Evolutionary conservation across 2,113 vertebrate genomes (phyloP).

Genomic region (Spermophilus dauricus): DNA sequence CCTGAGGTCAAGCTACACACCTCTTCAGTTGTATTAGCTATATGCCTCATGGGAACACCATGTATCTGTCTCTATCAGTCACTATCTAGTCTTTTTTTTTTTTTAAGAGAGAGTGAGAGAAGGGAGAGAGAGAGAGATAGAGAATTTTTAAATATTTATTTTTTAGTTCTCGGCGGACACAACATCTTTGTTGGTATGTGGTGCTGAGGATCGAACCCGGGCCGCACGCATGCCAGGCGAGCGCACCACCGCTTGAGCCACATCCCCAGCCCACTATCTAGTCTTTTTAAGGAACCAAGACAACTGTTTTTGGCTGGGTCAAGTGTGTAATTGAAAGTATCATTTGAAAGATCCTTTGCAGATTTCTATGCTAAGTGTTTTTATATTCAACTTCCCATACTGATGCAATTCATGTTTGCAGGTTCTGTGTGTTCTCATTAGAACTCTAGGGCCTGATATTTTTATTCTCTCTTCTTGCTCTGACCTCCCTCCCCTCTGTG

Average conservation of each 20-base stretch:
- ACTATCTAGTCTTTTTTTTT: neutral
- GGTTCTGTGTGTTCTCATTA: conserved; percentile 23
- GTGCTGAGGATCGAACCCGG: no score
- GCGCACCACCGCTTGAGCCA: no score
- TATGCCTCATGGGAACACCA: neutral
- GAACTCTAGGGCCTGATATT: neutral
- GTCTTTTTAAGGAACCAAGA: neutral
- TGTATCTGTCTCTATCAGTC: neutral
- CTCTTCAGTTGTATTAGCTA: neutral
- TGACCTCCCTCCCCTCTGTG: neutral
- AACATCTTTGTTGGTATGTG: no score
- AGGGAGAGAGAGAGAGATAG: no score
- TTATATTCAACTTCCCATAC: conserved; percentile 15
- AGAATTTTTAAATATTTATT: no score
- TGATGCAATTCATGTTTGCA: neutral
- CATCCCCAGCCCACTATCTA: no score
- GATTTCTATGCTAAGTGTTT: conserved; percentile 19
- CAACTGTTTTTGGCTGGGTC: neutral
- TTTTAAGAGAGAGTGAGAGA: no score
- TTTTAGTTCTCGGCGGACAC: no score
- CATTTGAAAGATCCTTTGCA: neutral
- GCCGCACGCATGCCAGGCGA: no score
- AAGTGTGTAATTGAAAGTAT: neutral
- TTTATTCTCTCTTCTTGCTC: neutral
- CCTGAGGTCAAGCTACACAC: neutral